phyloP scores from a whole-genome alignment of 2,113 vertebrate species.

The Mesembrinibis cayennensis region DNA sequence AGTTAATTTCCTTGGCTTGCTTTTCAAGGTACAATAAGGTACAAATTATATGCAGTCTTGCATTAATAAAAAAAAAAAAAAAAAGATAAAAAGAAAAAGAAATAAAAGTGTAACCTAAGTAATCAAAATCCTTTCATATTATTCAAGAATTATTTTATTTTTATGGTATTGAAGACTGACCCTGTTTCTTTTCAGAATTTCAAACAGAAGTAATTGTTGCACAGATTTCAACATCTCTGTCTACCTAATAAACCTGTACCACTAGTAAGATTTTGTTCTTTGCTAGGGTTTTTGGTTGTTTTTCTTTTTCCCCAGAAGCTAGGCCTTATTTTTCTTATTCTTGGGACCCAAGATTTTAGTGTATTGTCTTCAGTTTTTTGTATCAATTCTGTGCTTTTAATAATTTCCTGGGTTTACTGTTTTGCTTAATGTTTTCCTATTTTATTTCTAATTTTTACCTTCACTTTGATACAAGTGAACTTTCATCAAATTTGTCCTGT shows the following conservation, averaged over 20 bases:
- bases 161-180: background rate
- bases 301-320: accelerated
- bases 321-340: background rate
- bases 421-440: background rate
- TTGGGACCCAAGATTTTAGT: background rate
- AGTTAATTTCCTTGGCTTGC: background rate
- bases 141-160: background rate
- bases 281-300: background rate
- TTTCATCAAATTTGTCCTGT: background rate
- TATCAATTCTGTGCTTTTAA: background rate
- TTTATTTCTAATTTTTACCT: background rate
- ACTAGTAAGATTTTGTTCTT: background rate
- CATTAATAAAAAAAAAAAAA: background rate
- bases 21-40: background rate
- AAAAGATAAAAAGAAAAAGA: background rate
- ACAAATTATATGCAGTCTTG: background rate
- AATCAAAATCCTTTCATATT: background rate
- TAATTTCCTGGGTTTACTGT: background rate
- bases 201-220: background rate
- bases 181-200: background rate
- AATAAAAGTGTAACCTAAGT: background rate
- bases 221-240: background rate
- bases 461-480: background rate
- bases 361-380: background rate
- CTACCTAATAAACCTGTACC: background rate